These are phyloP conservation scores for Lanius collurio DNA, from an alignment of 2,113 vertebrate species.

Conservation along the genomic window DNA sequence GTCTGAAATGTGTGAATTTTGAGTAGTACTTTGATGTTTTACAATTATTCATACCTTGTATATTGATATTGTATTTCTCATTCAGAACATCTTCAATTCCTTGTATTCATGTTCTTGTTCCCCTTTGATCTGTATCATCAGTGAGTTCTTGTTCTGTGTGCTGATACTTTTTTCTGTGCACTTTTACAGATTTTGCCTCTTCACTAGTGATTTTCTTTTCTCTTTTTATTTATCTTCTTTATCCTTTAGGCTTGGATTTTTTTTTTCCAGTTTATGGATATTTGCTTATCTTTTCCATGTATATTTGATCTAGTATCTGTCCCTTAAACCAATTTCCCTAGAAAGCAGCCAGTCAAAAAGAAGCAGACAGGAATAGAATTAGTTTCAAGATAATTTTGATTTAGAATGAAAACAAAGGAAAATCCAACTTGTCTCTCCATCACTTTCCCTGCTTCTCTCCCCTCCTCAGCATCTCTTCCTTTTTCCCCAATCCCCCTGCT, in stretches of 20 bases:
- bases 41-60: background rate
- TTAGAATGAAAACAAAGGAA: background rate
- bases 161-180: background rate
- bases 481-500: no score
- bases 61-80: conserved; percentile 16
- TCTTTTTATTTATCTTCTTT: background rate
- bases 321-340: background rate
- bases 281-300: background rate
- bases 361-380: background rate
- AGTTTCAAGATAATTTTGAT: background rate
- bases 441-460: background rate
- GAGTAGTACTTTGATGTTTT: conserved; percentile 10
- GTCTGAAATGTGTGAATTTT: background rate
- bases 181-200: background rate
- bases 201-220: background rate
- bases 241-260: background rate
- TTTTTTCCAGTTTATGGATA: background rate
- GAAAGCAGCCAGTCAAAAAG: background rate
- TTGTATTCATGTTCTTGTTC: background rate
- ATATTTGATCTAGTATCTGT: background rate
- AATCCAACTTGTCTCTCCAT: background rate
- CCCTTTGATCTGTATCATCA: conserved; percentile 34
- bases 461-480: background rate
- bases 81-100: background rate
- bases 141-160: background rate